These are phyloP conservation scores for Zaprionus bogoriensis DNA, from an alignment of 2,888 invertebrate species.

Conservation along the genomic window DNA sequence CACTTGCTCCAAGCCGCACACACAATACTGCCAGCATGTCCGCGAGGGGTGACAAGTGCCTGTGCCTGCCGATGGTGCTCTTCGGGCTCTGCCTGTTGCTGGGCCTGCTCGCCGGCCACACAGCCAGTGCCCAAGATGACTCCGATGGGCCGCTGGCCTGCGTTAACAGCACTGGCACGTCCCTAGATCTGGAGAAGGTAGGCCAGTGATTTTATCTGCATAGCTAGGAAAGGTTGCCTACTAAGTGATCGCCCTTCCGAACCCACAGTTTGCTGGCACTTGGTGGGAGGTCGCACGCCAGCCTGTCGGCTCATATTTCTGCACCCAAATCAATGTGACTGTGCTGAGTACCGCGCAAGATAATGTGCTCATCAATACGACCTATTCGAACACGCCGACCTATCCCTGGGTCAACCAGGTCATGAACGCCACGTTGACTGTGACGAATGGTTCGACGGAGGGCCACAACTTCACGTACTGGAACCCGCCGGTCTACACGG, in stretches of 20 bases:
- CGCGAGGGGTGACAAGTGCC: background rate
- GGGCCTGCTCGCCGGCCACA: slow-evolving; percentile 18
- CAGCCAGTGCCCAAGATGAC: slow-evolving; percentile 17
- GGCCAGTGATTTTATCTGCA: background rate
- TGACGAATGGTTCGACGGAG: background rate
- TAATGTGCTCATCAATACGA: slow-evolving; percentile 47
- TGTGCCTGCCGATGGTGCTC: slow-evolving; percentile 5
- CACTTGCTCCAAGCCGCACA: slow-evolving; percentile 33
- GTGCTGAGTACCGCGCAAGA: slow-evolving; percentile 15
- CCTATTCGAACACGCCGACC: slow-evolving; percentile 51
- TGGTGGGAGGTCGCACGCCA: slow-evolving; percentile 72
- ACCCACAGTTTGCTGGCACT: slow-evolving; percentile 52
- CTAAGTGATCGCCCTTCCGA: background rate
- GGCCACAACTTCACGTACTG: slow-evolving; percentile 66
- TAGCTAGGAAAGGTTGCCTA: too few relatives aligned
- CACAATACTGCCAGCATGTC: slow-evolving; percentile 33
- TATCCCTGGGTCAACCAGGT: slow-evolving; percentile 66
- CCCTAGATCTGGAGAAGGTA: slow-evolving; percentile 47
- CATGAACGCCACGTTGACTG: slow-evolving; percentile 48
- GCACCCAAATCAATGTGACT: slow-evolving; percentile 53
- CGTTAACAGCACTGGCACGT: slow-evolving; percentile 26
- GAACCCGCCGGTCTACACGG: slow-evolving; percentile 45
- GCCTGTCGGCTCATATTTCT: slow-evolving; percentile 52
- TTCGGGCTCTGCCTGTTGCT: slow-evolving; percentile 24
- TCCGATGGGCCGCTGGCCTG: slow-evolving; percentile 21